Percentiles rank a stretch among this genome's conserved stretches.
phyloP scores from a whole-genome alignment of 1,140 invertebrate species.

The Euura lappo region DNA sequence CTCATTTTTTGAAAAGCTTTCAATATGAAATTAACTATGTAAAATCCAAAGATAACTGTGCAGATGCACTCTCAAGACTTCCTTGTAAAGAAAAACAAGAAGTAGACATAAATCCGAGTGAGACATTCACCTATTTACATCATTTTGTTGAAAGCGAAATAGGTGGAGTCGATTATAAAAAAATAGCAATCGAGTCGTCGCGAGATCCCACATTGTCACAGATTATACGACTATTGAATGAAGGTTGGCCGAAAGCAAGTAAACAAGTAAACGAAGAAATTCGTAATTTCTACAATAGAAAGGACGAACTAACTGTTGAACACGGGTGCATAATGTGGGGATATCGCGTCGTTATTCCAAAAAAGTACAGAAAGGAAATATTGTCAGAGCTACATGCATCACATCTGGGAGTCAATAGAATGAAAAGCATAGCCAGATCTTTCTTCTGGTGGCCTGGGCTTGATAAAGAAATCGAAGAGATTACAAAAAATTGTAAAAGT shows the following conservation, averaged over 20 bases:
- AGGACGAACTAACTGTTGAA: slow-evolving; percentile 18
- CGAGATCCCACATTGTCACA: too few species aligned
- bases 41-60: too few species aligned
- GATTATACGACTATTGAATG: not conserved
- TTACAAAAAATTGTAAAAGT: slow-evolving; percentile 22
- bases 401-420: slow-evolving; percentile 35
- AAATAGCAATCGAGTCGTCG: too few species aligned
- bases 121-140: too few species aligned
- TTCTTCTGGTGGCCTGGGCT: slow-evolving; percentile 35
- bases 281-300: slow-evolving; percentile 9
- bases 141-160: too few species aligned
- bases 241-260: slow-evolving; percentile 8
- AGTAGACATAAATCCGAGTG: too few species aligned
- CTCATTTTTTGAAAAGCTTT: too few species aligned
- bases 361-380: slow-evolving; percentile 19
- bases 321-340: slow-evolving; percentile 20
- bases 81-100: too few species aligned
- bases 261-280: slow-evolving; percentile 1
- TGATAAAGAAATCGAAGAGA: slow-evolving; percentile 30
- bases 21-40: too few species aligned
- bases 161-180: too few species aligned
- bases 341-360: slow-evolving; percentile 26
- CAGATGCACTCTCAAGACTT: too few species aligned
- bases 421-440: slow-evolving; percentile 30
- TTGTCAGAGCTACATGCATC: slow-evolving; percentile 30